Conservation (phyloP, 2,797 vertebrate species). For the Argyrosomus regius region DNA sequence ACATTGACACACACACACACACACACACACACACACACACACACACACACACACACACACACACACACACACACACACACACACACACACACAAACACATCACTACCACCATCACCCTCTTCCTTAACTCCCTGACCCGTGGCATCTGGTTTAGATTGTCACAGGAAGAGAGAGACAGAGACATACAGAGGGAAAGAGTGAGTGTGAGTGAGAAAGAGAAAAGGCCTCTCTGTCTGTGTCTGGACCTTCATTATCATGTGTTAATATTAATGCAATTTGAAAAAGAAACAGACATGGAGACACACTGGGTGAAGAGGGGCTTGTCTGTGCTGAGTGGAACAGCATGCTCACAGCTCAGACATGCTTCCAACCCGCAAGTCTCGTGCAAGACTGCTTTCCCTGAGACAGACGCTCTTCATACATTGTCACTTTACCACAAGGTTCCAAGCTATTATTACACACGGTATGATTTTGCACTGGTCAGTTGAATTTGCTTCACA, state of each 20-base stretch:
- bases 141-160: conserved; percentile 91
- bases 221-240: conserved; percentile 86
- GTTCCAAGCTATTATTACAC: conserved; percentile 46
- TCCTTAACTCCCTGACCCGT: conserved; percentile 81
- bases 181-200: conserved; percentile 69
- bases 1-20: conserved; percentile 62
- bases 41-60: conserved; percentile 51
- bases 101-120: conserved; percentile 73
- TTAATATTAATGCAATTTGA: conserved; percentile 87
- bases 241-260: conserved; percentile 90
- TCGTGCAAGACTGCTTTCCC: conserved; percentile 45
- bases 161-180: conserved; percentile 82
- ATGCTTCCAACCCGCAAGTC: conserved; percentile 50
- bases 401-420: conserved; percentile 45
- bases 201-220: conserved; percentile 64
- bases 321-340: conserved; percentile 74
- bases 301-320: conserved; percentile 74
- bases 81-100: conserved; percentile 38
- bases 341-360: conserved; percentile 67
- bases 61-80: conserved; percentile 32
- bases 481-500: conserved; percentile 27
- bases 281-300: conserved; percentile 82
- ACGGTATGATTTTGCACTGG: conserved; percentile 11
- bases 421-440: conserved; percentile 54
- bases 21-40: conserved; percentile 29